Percentiles rank a stretch among this genome's conserved stretches.
phyloP scores from a whole-genome alignment of 2,888 invertebrate genomes.

The Chrysodeixis includens region DNA sequence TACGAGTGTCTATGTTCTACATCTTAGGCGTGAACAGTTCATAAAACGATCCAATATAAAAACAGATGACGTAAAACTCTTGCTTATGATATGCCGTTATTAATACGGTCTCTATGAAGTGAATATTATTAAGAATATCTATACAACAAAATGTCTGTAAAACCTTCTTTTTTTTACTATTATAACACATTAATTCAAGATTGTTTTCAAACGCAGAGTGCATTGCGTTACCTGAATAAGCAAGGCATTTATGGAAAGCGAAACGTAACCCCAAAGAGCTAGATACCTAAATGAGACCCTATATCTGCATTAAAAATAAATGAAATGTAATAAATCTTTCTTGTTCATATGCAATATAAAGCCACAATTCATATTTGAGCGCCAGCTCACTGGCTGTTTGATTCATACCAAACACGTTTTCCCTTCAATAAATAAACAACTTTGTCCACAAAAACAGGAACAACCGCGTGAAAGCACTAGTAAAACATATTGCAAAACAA shows the following conservation, averaged over 20 bases:
- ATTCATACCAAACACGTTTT: background rate
- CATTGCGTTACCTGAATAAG: background rate
- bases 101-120: slow-evolving; percentile 38
- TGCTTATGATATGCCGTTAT: slow-evolving; percentile 35
- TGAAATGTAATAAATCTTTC: too few relatives aligned
- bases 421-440: background rate
- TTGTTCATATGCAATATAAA: too few relatives aligned
- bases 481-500: slow-evolving; percentile 68
- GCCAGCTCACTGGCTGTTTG: too few relatives aligned
- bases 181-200: background rate
- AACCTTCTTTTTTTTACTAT: background rate
- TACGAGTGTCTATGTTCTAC: slow-evolving; percentile 10
- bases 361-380: too few relatives aligned
- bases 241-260: too few relatives aligned
- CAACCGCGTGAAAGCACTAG: slow-evolving; percentile 26
- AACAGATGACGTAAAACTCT: slow-evolving; percentile 41
- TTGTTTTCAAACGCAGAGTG: background rate
- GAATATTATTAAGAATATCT: slow-evolving; percentile 40
- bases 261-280: too few relatives aligned
- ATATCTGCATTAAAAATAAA: too few relatives aligned
- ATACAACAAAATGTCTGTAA: background rate
- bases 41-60: slow-evolving; percentile 48
- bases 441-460: slow-evolving; percentile 6
- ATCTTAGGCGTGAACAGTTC: slow-evolving; percentile 16
- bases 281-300: too few relatives aligned